phyloP scores from a whole-genome alignment of 2,797 vertebrate species.

The Siniperca scherzeri region DNA sequence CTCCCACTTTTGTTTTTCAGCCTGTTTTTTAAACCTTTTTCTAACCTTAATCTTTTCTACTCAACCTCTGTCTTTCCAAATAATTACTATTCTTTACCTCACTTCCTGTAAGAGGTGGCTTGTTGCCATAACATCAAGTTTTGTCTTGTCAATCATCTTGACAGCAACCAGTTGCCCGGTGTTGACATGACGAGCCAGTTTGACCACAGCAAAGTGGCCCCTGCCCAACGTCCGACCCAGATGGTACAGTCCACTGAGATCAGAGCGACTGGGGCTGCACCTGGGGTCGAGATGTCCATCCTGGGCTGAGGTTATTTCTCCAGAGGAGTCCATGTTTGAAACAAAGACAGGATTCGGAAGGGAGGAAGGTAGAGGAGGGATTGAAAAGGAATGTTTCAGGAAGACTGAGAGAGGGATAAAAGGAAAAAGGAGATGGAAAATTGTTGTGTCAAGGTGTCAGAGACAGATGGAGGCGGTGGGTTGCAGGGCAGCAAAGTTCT shows the following conservation, averaged over 20 bases:
- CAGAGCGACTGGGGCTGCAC: conserved; percentile 60
- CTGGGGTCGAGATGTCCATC: conserved; percentile 39
- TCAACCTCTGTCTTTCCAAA: background rate
- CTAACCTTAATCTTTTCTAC: background rate
- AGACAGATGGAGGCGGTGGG: background rate
- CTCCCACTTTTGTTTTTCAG: background rate
- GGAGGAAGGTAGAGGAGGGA: background rate
- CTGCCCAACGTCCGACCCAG: conserved; percentile 91
- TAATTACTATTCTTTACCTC: conserved; percentile 65
- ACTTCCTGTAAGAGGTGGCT: conserved; percentile 93
- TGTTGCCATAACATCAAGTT: conserved; percentile 87
- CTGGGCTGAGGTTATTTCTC: conserved; percentile 8
- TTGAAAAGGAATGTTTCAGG: background rate
- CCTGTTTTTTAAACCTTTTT: background rate
- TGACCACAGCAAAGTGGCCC: conserved; percentile 92
- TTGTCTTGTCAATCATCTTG: conserved; percentile 94
- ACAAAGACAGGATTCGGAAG: conserved; percentile 5
- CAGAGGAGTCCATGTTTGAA: conserved; percentile 73
- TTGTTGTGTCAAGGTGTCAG: conserved; percentile 33
- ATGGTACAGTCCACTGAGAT: conserved; percentile 89
- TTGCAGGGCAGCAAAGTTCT: conserved; percentile 27
- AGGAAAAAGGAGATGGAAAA: conserved; percentile 15
- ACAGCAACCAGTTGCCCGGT: conserved; percentile 91
- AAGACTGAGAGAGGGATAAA: background rate
- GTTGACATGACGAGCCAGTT: conserved; percentile 89